A percentile compares a stretch with the other conserved stretches of the same genome.
phyloP scores from a whole-genome alignment of 2,797 vertebrate genomes.

The Amblyopsis hoosieri region DNA sequence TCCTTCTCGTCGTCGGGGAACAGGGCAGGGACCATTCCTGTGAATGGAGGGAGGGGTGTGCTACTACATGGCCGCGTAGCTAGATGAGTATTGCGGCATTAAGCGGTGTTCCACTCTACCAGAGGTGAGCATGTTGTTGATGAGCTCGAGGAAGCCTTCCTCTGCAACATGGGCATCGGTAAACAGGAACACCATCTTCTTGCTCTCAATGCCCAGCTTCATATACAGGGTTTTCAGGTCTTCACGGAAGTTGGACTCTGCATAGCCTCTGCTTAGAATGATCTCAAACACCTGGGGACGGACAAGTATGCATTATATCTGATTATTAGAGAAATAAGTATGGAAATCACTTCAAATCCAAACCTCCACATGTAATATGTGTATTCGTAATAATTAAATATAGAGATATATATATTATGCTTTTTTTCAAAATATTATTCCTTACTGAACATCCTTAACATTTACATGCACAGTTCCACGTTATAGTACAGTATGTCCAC shows the following conservation, averaged over 20 bases:
- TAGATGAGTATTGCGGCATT: background rate
- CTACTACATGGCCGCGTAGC: background rate
- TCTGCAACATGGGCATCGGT: constrained; percentile 92
- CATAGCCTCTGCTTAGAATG: constrained; percentile 87
- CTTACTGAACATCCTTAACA: too few relatives aligned
- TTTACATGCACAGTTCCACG: too few relatives aligned
- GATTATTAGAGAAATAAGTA: background rate
- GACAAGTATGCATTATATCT: background rate
- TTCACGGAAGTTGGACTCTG: constrained; percentile 86
- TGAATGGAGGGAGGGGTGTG: constrained; percentile 1
- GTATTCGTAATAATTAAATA: too few relatives aligned
- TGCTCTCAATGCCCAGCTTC: constrained; percentile 90
- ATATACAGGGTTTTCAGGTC: constrained; percentile 89
- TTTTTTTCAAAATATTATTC: too few relatives aligned
- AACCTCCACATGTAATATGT: too few relatives aligned
- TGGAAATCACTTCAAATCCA: background rate
- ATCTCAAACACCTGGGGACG: constrained; percentile 91
- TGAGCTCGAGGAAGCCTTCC: constrained; percentile 95
- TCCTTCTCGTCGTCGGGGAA: constrained; percentile 95
- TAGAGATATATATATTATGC: too few relatives aligned
- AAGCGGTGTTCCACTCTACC: constrained; percentile 67
- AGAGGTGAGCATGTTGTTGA: constrained; percentile 99
- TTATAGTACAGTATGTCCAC: too few relatives aligned
- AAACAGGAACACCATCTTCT: constrained; percentile 88
- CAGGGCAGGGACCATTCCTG: constrained; percentile 94